Conservation (phyloP, 2,113 vertebrate genomes). For the Zosterops japonicus region DNA sequence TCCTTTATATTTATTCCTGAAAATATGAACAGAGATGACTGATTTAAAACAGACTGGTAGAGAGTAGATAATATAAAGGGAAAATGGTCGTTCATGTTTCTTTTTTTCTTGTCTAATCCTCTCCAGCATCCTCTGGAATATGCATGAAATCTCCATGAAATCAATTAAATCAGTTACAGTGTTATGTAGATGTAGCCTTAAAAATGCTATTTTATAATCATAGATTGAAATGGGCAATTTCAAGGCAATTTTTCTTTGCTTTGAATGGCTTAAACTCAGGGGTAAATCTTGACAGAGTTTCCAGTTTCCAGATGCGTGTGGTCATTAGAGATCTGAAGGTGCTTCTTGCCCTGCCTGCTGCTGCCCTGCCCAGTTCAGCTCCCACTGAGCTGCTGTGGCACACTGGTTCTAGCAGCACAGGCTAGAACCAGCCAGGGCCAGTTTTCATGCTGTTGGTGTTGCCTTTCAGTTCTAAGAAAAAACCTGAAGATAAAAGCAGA, state of each 20-base stretch:
- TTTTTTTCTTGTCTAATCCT: background rate
- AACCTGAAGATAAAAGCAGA: background rate
- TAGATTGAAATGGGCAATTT: background rate
- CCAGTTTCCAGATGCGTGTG: background rate
- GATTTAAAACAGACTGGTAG: background rate
- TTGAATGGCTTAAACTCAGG: background rate
- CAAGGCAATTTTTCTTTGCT: background rate
- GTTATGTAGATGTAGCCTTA: background rate
- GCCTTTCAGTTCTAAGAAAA: background rate
- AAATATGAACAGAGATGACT: background rate
- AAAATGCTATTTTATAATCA: background rate
- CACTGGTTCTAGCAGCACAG: background rate
- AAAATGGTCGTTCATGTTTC: background rate
- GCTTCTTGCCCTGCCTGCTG: background rate
- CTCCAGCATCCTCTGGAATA: background rate
- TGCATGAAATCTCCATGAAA: background rate
- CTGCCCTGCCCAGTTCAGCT: background rate
- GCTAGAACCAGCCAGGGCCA: background rate
- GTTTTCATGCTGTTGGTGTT: background rate
- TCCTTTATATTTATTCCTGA: background rate
- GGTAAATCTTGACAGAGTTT: background rate
- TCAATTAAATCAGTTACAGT: background rate
- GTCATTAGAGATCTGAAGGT: background rate
- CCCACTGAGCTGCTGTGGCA: background rate
- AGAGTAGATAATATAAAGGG: background rate